Base-by-base conservation (phyloP, 1,140 invertebrate species). In the Caenorhabditis tropicalis region DNA sequence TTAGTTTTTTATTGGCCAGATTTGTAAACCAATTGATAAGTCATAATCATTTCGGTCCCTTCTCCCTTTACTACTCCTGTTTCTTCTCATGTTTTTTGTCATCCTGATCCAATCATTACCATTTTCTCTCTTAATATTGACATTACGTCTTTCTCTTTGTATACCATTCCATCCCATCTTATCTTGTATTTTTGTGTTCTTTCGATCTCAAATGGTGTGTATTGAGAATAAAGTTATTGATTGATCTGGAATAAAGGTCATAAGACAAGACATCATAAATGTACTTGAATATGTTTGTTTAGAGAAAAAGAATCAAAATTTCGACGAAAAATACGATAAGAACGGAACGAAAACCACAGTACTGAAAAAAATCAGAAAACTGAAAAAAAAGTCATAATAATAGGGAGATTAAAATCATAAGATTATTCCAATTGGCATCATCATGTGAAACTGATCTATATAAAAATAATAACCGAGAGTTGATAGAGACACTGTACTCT, bases 151-250 rank as follows among this genome's bases (percentile, higher is more conserved):
- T 56, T 29, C 24, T 56, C 24, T 27, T 27, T 12, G 5, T 43
- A 43, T 56, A 56, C 53, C 53, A 56, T n/a, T n/a, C n/a, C n/a
- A 21, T 56, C 7, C 53, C 21, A 56, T 56, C 53, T 56, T 56
- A 56, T 56, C 53, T 56, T 56, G 24, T 74, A 27, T 74, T 27
- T 27, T 58, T 74, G 65, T 43, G 21, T 74, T 74, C 29, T 74
- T 74, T 15, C 33, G 65, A 74, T 74, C 65, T 74, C 65, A 74
- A 74, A 31, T 74, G 65, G 36, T 74, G 36, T 74, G 33, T n/a
- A 74, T 24, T 43, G 21, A 74, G 65, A 74, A 74, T 74, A 74
- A 74, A 65, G n/a, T 43, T 74, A 74, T 74, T 74, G 65, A 74
- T 74, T 36, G 29, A 65, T 65, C 58, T 33, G 58, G 58, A 33